Conservation (phyloP, 2,797 vertebrate species). For the Rhinophrynus dorsalis region DNA sequence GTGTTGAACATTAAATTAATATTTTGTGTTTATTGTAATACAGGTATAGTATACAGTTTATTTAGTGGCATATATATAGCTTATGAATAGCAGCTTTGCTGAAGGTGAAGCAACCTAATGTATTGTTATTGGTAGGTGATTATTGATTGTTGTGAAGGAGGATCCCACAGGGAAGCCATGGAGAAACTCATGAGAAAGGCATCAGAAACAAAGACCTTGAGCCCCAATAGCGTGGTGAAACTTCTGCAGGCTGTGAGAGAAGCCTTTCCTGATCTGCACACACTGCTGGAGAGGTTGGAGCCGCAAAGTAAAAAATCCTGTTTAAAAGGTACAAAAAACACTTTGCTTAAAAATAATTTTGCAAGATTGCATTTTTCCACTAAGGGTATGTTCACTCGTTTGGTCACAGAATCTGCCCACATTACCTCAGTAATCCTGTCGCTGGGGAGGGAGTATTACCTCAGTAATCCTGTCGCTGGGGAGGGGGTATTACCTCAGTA, state of each 20-base stretch:
- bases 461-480: too few species aligned
- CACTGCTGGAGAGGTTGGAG: constrained; percentile 63
- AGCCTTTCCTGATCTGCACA: constrained; percentile 60
- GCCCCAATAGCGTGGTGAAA: constrained; percentile 65
- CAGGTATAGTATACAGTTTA: too few species aligned
- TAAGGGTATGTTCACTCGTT: constrained; percentile 27
- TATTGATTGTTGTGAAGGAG: constrained; percentile 71
- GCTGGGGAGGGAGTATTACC: too few species aligned
- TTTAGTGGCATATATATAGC: too few species aligned
- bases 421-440: too few species aligned
- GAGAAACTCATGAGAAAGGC: constrained; percentile 68
- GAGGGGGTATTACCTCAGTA: too few species aligned
- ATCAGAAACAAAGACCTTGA: constrained; percentile 66
- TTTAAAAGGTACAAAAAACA: constrained; percentile 54
- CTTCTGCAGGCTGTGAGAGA: constrained; percentile 68
- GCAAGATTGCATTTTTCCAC: background rate
- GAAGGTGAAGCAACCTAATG: too few species aligned
- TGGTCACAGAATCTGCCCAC: too few species aligned
- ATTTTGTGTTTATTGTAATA: too few species aligned
- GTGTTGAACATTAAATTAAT: too few species aligned
- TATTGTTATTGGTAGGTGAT: too few species aligned
- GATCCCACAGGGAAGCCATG: constrained; percentile 59
- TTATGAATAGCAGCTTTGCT: too few species aligned
- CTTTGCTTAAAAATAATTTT: background rate
- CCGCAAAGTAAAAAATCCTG: constrained; percentile 31